Percentiles rank a stretch among this genome's conserved stretches.
Conservation (phyloP, 2,888 invertebrate genomes). For the Hybos culiciformis region DNA sequence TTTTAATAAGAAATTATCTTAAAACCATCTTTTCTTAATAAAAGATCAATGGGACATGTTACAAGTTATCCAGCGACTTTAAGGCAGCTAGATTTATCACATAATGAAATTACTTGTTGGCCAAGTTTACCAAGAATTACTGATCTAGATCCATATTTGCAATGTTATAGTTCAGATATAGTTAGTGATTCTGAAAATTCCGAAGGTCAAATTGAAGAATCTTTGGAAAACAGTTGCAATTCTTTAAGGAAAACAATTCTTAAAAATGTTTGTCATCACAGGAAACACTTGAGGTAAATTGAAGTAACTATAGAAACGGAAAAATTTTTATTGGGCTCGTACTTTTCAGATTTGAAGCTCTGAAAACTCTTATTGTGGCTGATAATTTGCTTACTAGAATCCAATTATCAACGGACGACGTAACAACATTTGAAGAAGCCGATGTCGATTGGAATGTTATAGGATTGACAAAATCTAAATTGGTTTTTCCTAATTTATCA, state of each 20-base stretch:
- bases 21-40: slow-evolving; percentile 2
- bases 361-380: slow-evolving; percentile 48
- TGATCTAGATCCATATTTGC: slow-evolving; percentile 48
- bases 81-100: slow-evolving; percentile 84
- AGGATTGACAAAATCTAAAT: slow-evolving; percentile 45
- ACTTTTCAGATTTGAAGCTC: slow-evolving; percentile 24
- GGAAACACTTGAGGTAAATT: slow-evolving; percentile 66
- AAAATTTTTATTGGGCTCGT: background rate
- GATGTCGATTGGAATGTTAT: slow-evolving; percentile 48
- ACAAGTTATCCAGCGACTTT: slow-evolving; percentile 79
- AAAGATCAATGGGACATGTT: slow-evolving; percentile 67
- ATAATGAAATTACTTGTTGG: slow-evolving; percentile 85
- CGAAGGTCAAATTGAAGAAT: slow-evolving; percentile 20
- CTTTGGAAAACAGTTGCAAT: slow-evolving; percentile 19
- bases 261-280: slow-evolving; percentile 69
- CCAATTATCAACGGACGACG: slow-evolving; percentile 67
- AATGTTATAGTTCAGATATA: slow-evolving; percentile 62
- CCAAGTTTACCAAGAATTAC: slow-evolving; percentile 66
- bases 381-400: slow-evolving; percentile 74
- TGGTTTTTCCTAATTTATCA: slow-evolving; percentile 85
- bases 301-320: background rate
- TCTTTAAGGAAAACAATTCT: slow-evolving; percentile 59
- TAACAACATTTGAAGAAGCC: slow-evolving; percentile 47
- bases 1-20: no score
- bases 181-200: slow-evolving; percentile 21